Evolutionary conservation across 2,797 vertebrate species (phyloP), one percentile per base, ranked within the genome.

Genomic region (Telmatherina bonti): DNA sequence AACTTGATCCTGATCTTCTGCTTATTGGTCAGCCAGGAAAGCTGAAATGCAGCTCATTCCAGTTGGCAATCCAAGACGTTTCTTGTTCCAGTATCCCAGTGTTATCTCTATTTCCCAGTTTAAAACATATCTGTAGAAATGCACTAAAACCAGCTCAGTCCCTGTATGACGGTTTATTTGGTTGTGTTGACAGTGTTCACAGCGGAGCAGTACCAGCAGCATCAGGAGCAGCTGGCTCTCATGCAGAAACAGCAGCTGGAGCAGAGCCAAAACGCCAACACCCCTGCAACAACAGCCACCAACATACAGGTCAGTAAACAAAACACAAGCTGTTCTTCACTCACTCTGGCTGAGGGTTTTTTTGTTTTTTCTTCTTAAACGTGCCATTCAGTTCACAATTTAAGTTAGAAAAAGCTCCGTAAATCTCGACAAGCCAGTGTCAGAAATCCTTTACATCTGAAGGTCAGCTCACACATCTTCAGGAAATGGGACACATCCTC

Each of bases 171-270:
- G 0, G 6, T 43, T 59, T 59, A 1, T 78, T 30, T 68, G 51
- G n/a, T 22, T 15, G n/a, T 81, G 89, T 91, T 78, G n/a, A 76
- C 93, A 99, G 98, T 95, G 93, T 96, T 98, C 94, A 98, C 97
- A 77, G 96, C 96, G 67, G 97, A 99, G 94, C 97, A 99, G 95
- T 99, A 98, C 96, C 97, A 98, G 95, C 97, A 98, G 92, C 98
- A 99, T 93, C 97, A 97, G 82, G 97, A 99, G 94, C 97, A 99
- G 92, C 95, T 99, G 95, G 96, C 94, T 83, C 94, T 97, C 87
- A 99, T 99, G 97, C 96, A 98, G 96, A 97, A 97, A 89, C 97
- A 97, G 94, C 98, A 99, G 95, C 96, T 98, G 94, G 96, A 97
- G 92, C 98, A 98, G 94, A 97, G 94, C 84, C 96, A 97, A 84